Conservation (phyloP, 2,113 vertebrate species). For the Eulacestoma nigropectus region DNA sequence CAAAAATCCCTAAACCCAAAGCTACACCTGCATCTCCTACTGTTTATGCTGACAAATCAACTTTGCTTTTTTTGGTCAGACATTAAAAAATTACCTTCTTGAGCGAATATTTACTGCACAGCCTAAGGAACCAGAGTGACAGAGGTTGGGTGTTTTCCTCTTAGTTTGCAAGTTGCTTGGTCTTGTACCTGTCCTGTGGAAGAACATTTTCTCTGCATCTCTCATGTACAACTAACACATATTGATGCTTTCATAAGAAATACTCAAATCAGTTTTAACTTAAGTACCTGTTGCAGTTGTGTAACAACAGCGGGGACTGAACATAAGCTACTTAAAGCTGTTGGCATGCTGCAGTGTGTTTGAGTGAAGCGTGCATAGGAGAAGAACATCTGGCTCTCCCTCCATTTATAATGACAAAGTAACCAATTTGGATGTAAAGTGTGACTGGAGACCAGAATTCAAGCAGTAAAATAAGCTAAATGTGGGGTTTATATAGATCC, state of each 20-base stretch:
- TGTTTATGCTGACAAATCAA: not conserved
- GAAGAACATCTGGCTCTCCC: not conserved
- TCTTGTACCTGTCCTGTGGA: not conserved
- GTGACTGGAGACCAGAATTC: not conserved
- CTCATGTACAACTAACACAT: not conserved
- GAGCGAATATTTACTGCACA: rapidly evolving
- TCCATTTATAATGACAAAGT: not conserved
- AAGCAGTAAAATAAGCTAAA: not conserved
- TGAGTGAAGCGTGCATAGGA: not conserved
- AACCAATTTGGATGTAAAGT: not conserved
- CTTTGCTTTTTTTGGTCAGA: not conserved
- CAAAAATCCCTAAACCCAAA: not conserved
- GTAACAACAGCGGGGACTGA: not conserved
- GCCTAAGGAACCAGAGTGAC: not conserved
- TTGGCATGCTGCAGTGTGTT: not conserved
- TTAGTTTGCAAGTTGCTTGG: not conserved
- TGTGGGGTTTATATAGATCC: not conserved
- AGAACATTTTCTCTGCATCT: not conserved
- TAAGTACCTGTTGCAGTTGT: not conserved
- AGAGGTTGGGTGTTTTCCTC: not conserved
- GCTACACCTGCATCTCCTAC: not conserved
- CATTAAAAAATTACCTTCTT: not conserved
- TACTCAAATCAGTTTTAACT: not conserved
- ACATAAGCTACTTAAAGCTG: not conserved
- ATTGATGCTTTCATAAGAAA: not conserved